A percentile compares a stretch with the other conserved stretches of the same genome.
Evolutionary conservation across 2,888 invertebrate genomes (phyloP).

Genomic region (Caenorhabditis wallacei): DNA sequence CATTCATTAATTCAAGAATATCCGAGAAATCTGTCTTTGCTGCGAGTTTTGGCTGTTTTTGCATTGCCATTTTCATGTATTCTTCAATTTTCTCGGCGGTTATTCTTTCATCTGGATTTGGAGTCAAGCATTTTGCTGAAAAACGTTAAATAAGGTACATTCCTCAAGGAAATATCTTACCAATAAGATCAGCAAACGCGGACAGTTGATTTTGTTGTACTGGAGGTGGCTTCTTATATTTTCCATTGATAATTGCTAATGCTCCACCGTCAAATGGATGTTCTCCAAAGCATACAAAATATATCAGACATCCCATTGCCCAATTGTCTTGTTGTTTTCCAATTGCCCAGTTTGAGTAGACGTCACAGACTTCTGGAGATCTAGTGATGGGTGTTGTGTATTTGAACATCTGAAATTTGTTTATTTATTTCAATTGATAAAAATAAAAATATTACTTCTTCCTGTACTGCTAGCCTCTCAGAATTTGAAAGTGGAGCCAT

Average conservation of each 20-base stretch:
- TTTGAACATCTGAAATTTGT: constrained; percentile 53
- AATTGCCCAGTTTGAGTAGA: constrained; percentile 62
- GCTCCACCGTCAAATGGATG: constrained; percentile 64
- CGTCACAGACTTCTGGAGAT: constrained; percentile 65
- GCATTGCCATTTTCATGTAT: constrained; percentile 54
- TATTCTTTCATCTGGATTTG: constrained; percentile 58
- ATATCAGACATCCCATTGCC: constrained; percentile 65
- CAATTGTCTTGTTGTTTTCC: constrained; percentile 65
- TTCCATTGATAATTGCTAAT: constrained; percentile 65
- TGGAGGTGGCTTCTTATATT: constrained; percentile 63
- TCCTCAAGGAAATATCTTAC: constrained; percentile 12
- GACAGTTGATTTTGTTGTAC: constrained; percentile 53
- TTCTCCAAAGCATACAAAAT: constrained; percentile 61
- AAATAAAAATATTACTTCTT: constrained; percentile 63
- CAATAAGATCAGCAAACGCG: constrained; percentile 53
- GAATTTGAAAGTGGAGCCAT: constrained; percentile 54
- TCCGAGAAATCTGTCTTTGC: constrained; percentile 58
- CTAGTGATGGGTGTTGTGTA: constrained; percentile 65
- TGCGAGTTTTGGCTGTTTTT: constrained; percentile 52
- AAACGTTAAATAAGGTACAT: not conserved
- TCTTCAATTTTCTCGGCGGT: constrained; percentile 55
- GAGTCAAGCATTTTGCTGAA: constrained; percentile 59
- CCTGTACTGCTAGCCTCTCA: constrained; percentile 56
- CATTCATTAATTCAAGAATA: constrained; percentile 55
- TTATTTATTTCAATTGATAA: not conserved